Conservation (phyloP, 2,888 invertebrate genomes). For the Frankliniella intonsa region DNA sequence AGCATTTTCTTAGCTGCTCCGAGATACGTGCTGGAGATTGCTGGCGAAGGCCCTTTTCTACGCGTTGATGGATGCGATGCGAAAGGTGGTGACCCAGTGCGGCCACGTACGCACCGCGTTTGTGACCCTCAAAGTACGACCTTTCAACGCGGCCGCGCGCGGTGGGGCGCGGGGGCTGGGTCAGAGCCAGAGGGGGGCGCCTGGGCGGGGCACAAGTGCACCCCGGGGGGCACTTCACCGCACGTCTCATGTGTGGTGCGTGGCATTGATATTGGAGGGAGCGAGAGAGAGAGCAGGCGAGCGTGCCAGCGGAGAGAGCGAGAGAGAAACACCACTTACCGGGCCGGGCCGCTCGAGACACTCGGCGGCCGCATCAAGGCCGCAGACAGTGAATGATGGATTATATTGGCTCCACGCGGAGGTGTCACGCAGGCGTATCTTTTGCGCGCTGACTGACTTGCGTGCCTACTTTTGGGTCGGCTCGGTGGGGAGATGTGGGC, state of each 20-base stretch:
- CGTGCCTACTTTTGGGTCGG: background rate
- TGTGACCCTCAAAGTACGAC: no score
- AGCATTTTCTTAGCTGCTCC: no score
- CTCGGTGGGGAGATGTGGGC: background rate
- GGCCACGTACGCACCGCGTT: no score
- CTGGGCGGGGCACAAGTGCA: conserved; percentile 1
- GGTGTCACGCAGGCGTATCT: background rate
- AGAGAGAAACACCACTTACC: background rate
- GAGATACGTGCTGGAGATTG: no score
- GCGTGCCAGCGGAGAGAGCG: background rate
- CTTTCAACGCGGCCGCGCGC: background rate
- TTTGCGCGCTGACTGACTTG: background rate
- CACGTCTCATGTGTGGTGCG: background rate
- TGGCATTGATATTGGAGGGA: no score
- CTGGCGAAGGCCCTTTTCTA: no score
- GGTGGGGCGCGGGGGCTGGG: background rate
- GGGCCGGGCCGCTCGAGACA: background rate
- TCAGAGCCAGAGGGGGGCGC: background rate
- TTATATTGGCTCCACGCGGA: background rate
- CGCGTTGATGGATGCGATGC: no score
- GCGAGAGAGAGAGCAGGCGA: no score
- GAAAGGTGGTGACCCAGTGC: no score
- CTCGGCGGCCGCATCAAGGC: background rate
- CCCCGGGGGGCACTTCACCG: background rate
- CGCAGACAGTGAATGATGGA: conserved; percentile 6